Base-by-base conservation (phyloP, 2,797 vertebrate species). In the Urophycis tenuis region DNA sequence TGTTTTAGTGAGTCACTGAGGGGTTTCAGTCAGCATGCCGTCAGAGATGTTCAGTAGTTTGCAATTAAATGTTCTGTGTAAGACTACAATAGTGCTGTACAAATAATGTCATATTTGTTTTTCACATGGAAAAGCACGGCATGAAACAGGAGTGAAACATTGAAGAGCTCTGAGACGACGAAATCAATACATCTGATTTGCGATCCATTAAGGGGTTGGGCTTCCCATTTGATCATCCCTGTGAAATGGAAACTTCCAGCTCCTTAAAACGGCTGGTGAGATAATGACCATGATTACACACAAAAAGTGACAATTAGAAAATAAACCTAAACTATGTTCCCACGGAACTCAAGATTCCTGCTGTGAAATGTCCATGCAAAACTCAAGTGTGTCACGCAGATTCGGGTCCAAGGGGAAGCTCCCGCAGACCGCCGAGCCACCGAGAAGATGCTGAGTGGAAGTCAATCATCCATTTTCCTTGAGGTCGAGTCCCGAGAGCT, bases 281-380 rank as follows among this genome's bases (percentile, higher is more conserved):
- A 64, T 25, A 4, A 64, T 29, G 11, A n/a, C 9, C 10, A 67
- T 67, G n/a, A 67, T 81, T 87, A 86, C 45, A 88, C 17, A 87
- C 88, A 30, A 30, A 69, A 70, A 19, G 73, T 31, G 17, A 41
- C 11, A 77, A 87, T 83, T 83, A 89, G 88, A 81, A 83, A 83
- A 79, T n/a, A 76, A 81, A 90, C 88, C n/a, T n/a, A 91, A 91
- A 91, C 90, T 89, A 85, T 82, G 83, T 82, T 85, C 83, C 88
- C 86, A 87, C 88, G 85, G 88, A 89, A 87, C 83, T 80, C 82
- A 88, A 87, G 88, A 91, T 90, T 86, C 81, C 75, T 79, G 84
- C 84, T 89, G 89, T 89, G 90, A 91, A 91, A 90, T 84, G 34
- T 85, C 85, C 84, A 85, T 92, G 91, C 86, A 92, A 92, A 92